Evolutionary conservation across 2,797 vertebrate species (phyloP).

Genomic region (Tapera naevia): DNA sequence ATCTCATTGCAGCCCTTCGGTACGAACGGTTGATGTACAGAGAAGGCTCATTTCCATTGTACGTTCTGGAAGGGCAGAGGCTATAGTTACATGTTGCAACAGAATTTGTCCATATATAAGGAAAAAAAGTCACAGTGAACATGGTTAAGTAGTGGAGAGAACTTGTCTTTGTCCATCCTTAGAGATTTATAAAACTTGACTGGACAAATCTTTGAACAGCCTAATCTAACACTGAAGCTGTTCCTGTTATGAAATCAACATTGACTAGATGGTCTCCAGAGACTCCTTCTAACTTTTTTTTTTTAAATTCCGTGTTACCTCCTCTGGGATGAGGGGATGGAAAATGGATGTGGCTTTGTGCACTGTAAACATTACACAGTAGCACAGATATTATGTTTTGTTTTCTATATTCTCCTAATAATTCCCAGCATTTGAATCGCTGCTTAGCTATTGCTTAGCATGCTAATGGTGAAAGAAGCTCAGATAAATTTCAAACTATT

Average conservation of each 20-base stretch:
- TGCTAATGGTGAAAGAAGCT: background rate
- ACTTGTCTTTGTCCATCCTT: background rate
- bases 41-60: background rate
- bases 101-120: no score
- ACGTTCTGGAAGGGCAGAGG: background rate
- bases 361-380: background rate
- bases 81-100: background rate
- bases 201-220: background rate
- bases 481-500: background rate
- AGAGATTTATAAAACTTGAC: background rate
- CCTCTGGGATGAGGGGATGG: background rate
- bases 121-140: background rate
- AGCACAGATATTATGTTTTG: background rate
- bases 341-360: background rate
- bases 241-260: background rate
- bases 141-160: background rate
- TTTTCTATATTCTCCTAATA: background rate
- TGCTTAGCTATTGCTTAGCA: background rate
- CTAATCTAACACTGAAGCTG: background rate
- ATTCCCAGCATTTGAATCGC: background rate
- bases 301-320: background rate
- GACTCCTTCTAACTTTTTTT: background rate
- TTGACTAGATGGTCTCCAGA: background rate
- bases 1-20: background rate
- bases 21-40: background rate